Base-by-base conservation (phyloP, 2,888 invertebrate species). In the Melanostoma mellinum region DNA sequence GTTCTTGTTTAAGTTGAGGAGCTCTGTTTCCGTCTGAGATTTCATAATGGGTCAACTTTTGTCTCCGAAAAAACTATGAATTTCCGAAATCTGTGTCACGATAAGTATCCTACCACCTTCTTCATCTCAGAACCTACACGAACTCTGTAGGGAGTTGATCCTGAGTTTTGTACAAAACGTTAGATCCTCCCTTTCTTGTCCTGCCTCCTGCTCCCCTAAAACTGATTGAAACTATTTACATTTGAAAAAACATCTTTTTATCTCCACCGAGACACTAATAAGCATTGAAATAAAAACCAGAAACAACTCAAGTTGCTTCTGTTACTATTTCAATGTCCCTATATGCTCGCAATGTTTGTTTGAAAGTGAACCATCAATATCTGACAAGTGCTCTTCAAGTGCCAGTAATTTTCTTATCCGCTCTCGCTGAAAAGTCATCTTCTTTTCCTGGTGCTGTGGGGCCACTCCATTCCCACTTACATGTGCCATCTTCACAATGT, bases 351-450 rank as follows among this genome's bases (percentile, higher is more conserved):
- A 73, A 76, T 60, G 36, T 68, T 63, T 84, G 78, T 78, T 84
- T 84, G 82, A 69, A 84, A 84, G 79, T 84, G 79, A 84, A 79
- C 74, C 79, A 79, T 84, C 84, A 79, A 84, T 79, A 84, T 79
- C 74, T 74, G 79, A 75, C 84, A 84, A 84, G 79, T 84, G 79
- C 79, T 84, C 50, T 61, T 84, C 84, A 84, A 84, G 84, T 84
- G 79, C 84, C 79, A 84, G 79, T 84, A 84, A 84, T 84, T 84
- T 84, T 84, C 84, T 79, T 84, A 84, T 84, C 79, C 84, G 74
- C 65, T 79, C 74, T 74, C 50, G 74, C 73, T 74, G 74, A 84
- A 79, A 79, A 79, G 74, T 78, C 74, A 84, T 79, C 79, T 84
- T 68, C 48, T 69, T 65, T 72, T 53, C 9, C 46, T 72, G 56